Conservation (phyloP, 2,888 invertebrate species). For the Vesta saturnalis region DNA sequence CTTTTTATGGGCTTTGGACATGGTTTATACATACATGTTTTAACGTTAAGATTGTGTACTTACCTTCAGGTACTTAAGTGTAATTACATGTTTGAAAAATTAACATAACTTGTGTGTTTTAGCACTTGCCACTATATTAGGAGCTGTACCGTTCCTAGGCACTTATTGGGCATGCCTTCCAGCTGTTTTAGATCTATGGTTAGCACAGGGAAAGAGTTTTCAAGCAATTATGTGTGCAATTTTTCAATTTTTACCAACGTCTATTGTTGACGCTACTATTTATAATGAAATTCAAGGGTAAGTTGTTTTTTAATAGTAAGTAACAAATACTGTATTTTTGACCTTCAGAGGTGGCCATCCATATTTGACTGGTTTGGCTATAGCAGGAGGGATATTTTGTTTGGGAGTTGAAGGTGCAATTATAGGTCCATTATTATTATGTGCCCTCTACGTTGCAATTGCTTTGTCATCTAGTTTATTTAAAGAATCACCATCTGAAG, state of each 20-base stretch:
- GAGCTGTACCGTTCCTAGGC: constrained; percentile 95
- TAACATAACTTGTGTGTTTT: constrained; percentile 49
- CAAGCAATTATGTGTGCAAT: constrained; percentile 83
- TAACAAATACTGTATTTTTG: too few species aligned
- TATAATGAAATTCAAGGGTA: constrained; percentile 98
- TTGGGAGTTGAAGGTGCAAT: constrained; percentile 97
- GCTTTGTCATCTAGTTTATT: constrained; percentile 81
- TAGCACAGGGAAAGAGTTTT: constrained; percentile 86
- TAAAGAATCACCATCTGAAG: constrained; percentile 73
- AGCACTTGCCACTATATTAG: constrained; percentile 91
- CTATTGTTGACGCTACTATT: constrained; percentile 93
- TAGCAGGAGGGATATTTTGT: constrained; percentile 98
- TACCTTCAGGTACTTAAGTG: constrained; percentile 80
- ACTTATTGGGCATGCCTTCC: constrained; percentile 96
- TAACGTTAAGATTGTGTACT: constrained; percentile 92
- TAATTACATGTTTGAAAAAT: neutral
- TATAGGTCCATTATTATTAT: constrained; percentile 93
- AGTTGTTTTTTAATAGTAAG: constrained; percentile 44
- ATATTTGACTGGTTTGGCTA: constrained; percentile 94
- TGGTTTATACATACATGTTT: constrained; percentile 97
- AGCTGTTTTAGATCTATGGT: constrained; percentile 94
- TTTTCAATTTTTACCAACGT: constrained; percentile 89
- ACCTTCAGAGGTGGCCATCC: constrained; percentile 83
- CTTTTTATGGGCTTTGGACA: constrained; percentile 98
- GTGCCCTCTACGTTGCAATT: constrained; percentile 92